phyloP scores from a whole-genome alignment of 2,797 vertebrate species.

The Chanos chanos region DNA sequence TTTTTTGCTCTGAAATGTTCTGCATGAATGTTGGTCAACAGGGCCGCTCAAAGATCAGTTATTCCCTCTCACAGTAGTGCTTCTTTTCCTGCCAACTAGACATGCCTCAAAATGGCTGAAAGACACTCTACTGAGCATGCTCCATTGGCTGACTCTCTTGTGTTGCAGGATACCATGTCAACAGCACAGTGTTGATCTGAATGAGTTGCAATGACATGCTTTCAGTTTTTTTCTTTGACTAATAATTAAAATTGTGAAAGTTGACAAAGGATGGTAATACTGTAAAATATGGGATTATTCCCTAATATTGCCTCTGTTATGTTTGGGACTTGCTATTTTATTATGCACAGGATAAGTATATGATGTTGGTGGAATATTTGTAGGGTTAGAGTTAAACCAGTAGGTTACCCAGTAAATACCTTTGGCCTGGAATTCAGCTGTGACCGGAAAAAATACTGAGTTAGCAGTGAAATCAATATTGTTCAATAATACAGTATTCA shows the following conservation, averaged over 20 bases:
- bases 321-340: too few relatives aligned
- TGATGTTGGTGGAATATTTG: too few relatives aligned
- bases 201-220: slow-evolving; percentile 2
- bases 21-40: slow-evolving; percentile 1
- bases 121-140: slow-evolving; percentile 68
- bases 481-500: too few relatives aligned
- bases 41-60: slow-evolving; percentile 4
- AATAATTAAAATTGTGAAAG: background rate
- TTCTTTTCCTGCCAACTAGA: slow-evolving; percentile 6
- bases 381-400: too few relatives aligned
- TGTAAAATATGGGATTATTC: too few relatives aligned
- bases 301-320: too few relatives aligned
- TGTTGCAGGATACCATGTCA: background rate
- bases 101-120: slow-evolving; percentile 68
- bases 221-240: background rate
- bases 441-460: too few relatives aligned
- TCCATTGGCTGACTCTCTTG: slow-evolving; percentile 34
- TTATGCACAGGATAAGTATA: too few relatives aligned
- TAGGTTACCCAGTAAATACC: too few relatives aligned
- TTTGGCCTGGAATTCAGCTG: too few relatives aligned
- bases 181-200: slow-evolving; percentile 4
- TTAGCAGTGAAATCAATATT: too few relatives aligned
- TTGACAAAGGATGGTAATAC: too few relatives aligned
- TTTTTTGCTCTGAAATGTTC: background rate
- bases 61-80: slow-evolving; percentile 3